Evolutionary conservation across 1,140 invertebrate genomes (phyloP).

Genomic region (Cylas formicarius): DNA sequence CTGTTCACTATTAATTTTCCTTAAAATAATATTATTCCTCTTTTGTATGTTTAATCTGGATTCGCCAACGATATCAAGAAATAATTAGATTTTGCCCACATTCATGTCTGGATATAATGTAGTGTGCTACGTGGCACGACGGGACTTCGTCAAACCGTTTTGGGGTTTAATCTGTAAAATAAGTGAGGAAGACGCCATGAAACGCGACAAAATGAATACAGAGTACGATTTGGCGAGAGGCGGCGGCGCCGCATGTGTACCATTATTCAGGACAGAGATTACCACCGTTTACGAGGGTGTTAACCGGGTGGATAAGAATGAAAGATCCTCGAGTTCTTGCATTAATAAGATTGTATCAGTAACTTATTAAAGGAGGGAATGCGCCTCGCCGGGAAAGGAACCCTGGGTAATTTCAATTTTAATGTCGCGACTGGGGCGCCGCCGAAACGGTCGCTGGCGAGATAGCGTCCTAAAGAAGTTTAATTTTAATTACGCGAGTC

Average conservation of each 20-base stretch:
- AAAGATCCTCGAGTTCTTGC: constrained; percentile 5
- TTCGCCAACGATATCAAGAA: no score
- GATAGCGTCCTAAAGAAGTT: constrained; percentile 13
- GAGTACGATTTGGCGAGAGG: neutral
- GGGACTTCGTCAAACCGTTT: no score
- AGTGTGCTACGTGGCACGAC: no score
- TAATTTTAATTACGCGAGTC: constrained; percentile 15
- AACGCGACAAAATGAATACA: neutral
- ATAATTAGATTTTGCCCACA: no score
- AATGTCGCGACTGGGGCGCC: constrained; percentile 3
- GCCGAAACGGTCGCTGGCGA: constrained; percentile 10
- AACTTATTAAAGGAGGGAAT: constrained; percentile 3
- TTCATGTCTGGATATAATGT: no score
- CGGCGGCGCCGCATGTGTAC: neutral
- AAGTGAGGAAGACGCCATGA: no score
- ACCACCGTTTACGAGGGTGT: constrained; percentile 3
- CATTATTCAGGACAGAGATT: constrained; percentile 3
- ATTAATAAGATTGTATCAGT: constrained; percentile 5
- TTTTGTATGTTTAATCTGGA: no score
- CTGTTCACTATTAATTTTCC: no score
- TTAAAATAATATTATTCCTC: no score
- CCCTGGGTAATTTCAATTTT: constrained; percentile 3
- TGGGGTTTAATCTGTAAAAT: no score
- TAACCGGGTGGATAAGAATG: constrained; percentile 4
- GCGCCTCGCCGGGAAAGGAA: neutral